Percentiles rank a stretch among this genome's conserved stretches.
These are phyloP conservation scores for Antrozous pallidus DNA, from an alignment of 2,797 vertebrate species.

Conservation along the genomic window DNA sequence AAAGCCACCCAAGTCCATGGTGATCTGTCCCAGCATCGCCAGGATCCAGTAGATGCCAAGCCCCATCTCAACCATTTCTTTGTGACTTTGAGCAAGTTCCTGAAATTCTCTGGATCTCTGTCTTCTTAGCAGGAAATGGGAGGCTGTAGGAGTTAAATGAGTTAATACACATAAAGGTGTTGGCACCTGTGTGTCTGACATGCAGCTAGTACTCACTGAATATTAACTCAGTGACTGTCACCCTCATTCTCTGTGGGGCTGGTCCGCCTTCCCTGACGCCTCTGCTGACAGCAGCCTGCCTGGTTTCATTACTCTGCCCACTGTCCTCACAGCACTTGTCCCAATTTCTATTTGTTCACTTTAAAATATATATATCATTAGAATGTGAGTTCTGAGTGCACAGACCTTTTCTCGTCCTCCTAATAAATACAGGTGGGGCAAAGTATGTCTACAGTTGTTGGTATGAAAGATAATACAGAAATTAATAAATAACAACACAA, in stretches of 20 bases:
- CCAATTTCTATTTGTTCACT: not conserved
- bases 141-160: not conserved
- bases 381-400: not conserved
- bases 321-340: not conserved
- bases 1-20: not conserved
- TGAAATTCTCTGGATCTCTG: not conserved
- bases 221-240: not conserved
- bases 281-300: not conserved
- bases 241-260: not conserved
- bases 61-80: not conserved
- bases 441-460: not conserved
- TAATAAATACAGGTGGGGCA: not conserved
- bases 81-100: not conserved
- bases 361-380: no score
- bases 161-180: not conserved
- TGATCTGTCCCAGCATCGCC: not conserved
- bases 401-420: not conserved
- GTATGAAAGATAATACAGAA: not conserved
- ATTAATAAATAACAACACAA: not conserved
- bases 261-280: not conserved
- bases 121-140: not conserved
- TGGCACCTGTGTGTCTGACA: not conserved
- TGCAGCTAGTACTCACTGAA: not conserved
- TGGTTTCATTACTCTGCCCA: accelerated
- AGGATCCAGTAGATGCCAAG: not conserved